These are phyloP conservation scores for Formica aserva DNA, from an alignment of 2,888 invertebrate genomes.

Conservation along the genomic window DNA sequence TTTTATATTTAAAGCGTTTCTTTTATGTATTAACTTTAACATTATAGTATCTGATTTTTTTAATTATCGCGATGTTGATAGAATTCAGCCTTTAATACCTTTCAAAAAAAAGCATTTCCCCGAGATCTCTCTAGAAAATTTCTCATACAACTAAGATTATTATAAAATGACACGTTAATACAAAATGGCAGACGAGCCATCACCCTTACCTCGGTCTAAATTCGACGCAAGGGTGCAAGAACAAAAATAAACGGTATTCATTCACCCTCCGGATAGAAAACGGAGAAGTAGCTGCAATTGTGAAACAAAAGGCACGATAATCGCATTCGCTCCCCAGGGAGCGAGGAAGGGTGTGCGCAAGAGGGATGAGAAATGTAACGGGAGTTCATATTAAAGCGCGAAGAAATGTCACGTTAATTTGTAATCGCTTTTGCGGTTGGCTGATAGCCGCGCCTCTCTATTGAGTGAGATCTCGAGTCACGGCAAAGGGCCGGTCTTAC, in stretches of 20 bases:
- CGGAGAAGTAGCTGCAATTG: constrained; percentile 74
- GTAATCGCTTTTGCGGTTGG: constrained; percentile 82
- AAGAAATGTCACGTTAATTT: constrained; percentile 83
- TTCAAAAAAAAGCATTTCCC: background rate
- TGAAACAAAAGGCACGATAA: constrained; percentile 83
- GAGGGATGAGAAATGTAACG: constrained; percentile 29
- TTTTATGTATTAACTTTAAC: constrained; percentile 6
- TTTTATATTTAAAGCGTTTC: background rate
- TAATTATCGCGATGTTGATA: background rate
- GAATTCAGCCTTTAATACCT: background rate
- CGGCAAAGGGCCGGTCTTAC: constrained; percentile 71
- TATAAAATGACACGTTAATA: constrained; percentile 19
- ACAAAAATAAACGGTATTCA: constrained; percentile 71
- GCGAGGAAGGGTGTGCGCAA: constrained; percentile 33
- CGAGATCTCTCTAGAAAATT: background rate
- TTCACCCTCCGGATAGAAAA: constrained; percentile 67
- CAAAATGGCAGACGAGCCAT: constrained; percentile 58
- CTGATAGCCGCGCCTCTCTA: constrained; percentile 78
- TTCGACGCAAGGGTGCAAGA: constrained; percentile 63
- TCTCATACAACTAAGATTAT: background rate
- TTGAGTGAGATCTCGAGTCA: constrained; percentile 77
- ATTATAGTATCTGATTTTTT: background rate
- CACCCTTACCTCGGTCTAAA: constrained; percentile 29
- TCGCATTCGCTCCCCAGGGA: constrained; percentile 75
- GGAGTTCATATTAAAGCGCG: constrained; percentile 81